phyloP scores from a whole-genome alignment of 2,888 invertebrate genomes.

The Drosophila ezoana region DNA sequence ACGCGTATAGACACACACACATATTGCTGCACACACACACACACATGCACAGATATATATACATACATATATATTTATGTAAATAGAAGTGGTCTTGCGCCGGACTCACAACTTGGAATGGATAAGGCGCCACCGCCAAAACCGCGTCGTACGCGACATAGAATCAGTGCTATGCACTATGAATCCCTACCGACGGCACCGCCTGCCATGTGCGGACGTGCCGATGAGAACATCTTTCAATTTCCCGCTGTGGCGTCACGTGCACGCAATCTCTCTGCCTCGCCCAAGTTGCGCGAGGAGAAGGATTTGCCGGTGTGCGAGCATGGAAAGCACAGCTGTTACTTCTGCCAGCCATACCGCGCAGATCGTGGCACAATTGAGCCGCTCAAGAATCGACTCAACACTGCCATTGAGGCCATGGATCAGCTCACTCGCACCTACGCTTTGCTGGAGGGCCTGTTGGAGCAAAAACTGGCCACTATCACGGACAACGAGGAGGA shows the following conservation, averaged over 20 bases:
- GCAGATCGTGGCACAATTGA: slow-evolving; percentile 83
- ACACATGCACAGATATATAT: slow-evolving; percentile 1
- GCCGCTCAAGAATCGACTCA: slow-evolving; percentile 86
- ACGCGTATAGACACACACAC: slow-evolving; percentile 22
- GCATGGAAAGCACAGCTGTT: slow-evolving; percentile 73
- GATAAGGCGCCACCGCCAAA: slow-evolving; percentile 63
- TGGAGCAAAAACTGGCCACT: slow-evolving; percentile 86
- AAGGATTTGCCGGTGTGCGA: slow-evolving; percentile 71
- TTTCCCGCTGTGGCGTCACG: slow-evolving; percentile 74
- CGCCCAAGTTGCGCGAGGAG: slow-evolving; percentile 69
- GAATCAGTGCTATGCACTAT: slow-evolving; percentile 51
- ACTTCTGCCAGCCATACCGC: slow-evolving; percentile 74
- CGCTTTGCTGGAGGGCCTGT: slow-evolving; percentile 88
- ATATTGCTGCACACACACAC: background rate
- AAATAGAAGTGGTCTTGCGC: slow-evolving; percentile 25
- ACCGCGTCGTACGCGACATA: slow-evolving; percentile 63
- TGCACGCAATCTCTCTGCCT: slow-evolving; percentile 73
- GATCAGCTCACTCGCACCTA: slow-evolving; percentile 93
- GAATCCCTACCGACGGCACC: slow-evolving; percentile 80
- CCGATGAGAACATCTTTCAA: slow-evolving; percentile 75
- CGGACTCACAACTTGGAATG: slow-evolving; percentile 34
- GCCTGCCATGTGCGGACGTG: slow-evolving; percentile 72
- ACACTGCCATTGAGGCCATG: slow-evolving; percentile 87
- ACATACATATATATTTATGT: slow-evolving; percentile 15
- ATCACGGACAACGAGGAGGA: slow-evolving; percentile 65